Evolutionary conservation across 1,140 invertebrate species (phyloP).

Genomic region (Melipona quadrifasciata): DNA sequence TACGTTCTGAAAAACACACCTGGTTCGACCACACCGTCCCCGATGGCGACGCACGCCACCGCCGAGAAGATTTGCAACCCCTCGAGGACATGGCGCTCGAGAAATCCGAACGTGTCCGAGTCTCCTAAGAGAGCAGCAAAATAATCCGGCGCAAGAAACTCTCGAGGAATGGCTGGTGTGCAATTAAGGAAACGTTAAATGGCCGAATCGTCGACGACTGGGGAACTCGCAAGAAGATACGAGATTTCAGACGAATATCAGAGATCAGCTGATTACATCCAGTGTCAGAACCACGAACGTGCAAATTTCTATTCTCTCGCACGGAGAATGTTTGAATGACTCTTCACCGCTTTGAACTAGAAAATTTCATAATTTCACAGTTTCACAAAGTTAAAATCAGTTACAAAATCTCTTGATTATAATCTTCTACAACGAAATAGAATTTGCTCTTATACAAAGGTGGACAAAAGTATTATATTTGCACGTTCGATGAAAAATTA

Average conservation of each 20-base stretch:
- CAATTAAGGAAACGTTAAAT: constrained; percentile 61
- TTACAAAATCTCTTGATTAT: too few relatives aligned
- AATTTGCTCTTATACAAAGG: too few relatives aligned
- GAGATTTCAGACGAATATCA: background rate
- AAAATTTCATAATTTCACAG: too few relatives aligned
- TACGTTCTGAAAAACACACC: background rate
- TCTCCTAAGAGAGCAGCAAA: background rate
- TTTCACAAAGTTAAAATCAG: too few relatives aligned
- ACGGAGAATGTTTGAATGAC: too few relatives aligned
- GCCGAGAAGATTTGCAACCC: constrained; percentile 9
- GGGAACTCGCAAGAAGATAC: constrained; percentile 21
- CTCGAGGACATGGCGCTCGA: background rate
- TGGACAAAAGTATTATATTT: too few relatives aligned
- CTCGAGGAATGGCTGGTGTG: constrained; percentile 8
- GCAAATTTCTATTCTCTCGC: too few relatives aligned
- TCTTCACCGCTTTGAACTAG: too few relatives aligned
- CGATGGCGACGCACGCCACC: background rate
- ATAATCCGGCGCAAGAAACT: constrained; percentile 21
- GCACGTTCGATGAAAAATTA: too few relatives aligned
- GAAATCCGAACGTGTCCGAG: background rate
- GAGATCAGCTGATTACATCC: background rate
- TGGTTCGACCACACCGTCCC: background rate
- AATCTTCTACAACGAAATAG: too few relatives aligned
- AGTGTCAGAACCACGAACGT: too few relatives aligned
- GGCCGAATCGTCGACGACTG: constrained; percentile 26